Base-by-base conservation (phyloP, 2,888 invertebrate genomes). In the Diarsia brunnea region DNA sequence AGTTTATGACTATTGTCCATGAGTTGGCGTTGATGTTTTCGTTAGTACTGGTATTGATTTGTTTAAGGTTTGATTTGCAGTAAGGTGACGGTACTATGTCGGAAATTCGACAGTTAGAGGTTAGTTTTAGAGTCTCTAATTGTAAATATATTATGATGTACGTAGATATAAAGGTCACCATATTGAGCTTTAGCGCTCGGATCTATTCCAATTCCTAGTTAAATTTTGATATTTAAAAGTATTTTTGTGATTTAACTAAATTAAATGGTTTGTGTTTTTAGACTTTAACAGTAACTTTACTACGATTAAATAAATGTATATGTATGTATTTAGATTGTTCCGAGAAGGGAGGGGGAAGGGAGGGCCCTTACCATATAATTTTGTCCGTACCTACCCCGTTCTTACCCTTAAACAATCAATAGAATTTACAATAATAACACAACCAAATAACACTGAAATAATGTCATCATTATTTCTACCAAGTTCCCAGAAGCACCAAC, bases 1-100 rank as follows among this genome's bases (percentile, higher is more conserved):
- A 55, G 55, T 12, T 43, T 55, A 74, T 47, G 47, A 27, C n/a
- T 49, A 61, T 78, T 58, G 47, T 60, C 38, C 53, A 24, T 73
- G 49, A 63, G 67, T 73, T 51, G 19, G 14, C 16, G 2, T 24
- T 76, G 14, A 43, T 61, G 53, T 24, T 65, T 65, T 24, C 4
- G 24, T 64, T 24, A n/a, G 7, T n/a, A 64, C 64, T 43, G 16
- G 10, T 0, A 16, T 11, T 2, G 63, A 43, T 24, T 43, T 64
- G 43, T 43, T 16, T 16, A 4, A 21, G 11, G 27, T n/a, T 45
- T 45, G 16, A 14, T 24, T 27, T n/a, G 60, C 21, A 31, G 31
- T 31, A 4, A 16, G 4, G 4, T 66, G 51, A n/a, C n/a, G n/a
- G n/a, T n/a, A n/a, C n/a, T n/a, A n/a, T n/a, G n/a, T n/a, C n/a